phyloP scores from a whole-genome alignment of 2,888 invertebrate species.

The Tholera decimalis region DNA sequence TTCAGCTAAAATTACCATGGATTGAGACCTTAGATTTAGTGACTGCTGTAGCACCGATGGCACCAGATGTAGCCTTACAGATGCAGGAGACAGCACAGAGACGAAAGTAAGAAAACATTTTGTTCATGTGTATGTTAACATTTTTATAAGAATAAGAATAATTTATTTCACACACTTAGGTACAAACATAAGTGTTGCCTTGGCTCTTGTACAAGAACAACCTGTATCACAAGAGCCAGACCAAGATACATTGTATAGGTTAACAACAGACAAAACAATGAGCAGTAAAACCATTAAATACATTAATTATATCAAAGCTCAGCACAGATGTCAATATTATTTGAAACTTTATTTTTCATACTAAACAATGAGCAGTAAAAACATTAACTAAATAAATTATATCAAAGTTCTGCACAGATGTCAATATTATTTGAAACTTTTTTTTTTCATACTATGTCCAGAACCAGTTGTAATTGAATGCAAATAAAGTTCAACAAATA shows the following conservation, averaged over 20 bases:
- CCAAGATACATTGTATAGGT: too few species aligned
- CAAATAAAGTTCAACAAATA: neutral
- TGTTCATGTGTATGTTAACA: too few species aligned
- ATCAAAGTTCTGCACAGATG: constrained; percentile 8
- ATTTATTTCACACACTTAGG: too few species aligned
- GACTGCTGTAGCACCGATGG: constrained; percentile 95
- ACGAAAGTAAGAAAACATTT: constrained; percentile 86
- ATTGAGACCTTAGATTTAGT: constrained; percentile 96
- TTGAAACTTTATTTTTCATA: neutral
- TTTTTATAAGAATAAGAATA: too few species aligned
- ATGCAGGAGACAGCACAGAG: constrained; percentile 94
- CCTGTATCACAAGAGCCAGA: too few species aligned
- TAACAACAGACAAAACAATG: too few species aligned
- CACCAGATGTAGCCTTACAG: constrained; percentile 96
- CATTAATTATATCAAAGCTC: constrained; percentile 7
- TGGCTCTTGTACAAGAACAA: too few species aligned
- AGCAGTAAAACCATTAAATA: too few species aligned
- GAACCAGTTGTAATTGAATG: neutral
- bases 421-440: neutral
- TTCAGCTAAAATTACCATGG: constrained; percentile 95
- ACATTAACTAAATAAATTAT: neutral
- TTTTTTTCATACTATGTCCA: neutral
- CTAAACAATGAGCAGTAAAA: too few species aligned
- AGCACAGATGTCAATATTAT: neutral
- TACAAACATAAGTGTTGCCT: too few species aligned